Percentiles rank a stretch among this genome's conserved stretches.
phyloP scores from a whole-genome alignment of 2,797 vertebrate genomes.

The Cuculus canorus region DNA sequence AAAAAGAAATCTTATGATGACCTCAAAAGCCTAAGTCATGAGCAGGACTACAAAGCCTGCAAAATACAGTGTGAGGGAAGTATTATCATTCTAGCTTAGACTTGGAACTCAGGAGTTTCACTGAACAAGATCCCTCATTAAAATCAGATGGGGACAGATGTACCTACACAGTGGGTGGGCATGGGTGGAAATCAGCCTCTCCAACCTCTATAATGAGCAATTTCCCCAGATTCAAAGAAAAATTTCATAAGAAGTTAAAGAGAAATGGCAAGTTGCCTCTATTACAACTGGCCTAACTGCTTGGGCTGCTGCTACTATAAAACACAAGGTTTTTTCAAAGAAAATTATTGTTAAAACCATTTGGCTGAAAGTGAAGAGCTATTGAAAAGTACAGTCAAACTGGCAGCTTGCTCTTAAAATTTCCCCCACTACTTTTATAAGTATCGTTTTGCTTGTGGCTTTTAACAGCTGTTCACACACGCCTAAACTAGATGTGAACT shows the following conservation, averaged over 20 bases:
- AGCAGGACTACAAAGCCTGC: neutral
- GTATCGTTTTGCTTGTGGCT: slow-evolving; percentile 65
- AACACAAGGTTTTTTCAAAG: slow-evolving; percentile 6
- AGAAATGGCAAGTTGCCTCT: slow-evolving; percentile 49
- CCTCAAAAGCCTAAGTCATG: neutral
- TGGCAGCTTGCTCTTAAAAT: slow-evolving; percentile 66
- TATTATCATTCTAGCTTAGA: neutral
- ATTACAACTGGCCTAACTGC: slow-evolving; percentile 29
- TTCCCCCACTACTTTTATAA: slow-evolving; percentile 54
- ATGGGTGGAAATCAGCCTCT: neutral
- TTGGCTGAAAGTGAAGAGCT: slow-evolving; percentile 51
- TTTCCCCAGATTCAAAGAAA: slow-evolving; percentile 65
- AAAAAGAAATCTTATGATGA: neutral
- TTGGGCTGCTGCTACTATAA: slow-evolving; percentile 48
- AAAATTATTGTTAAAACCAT: slow-evolving; percentile 65
- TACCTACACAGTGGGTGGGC: slow-evolving; percentile 33
- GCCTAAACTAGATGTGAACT: slow-evolving; percentile 63
- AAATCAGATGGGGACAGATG: slow-evolving; percentile 36
- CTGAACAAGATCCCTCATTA: slow-evolving; percentile 1
- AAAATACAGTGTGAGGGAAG: neutral
- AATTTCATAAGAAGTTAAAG: slow-evolving; percentile 63
- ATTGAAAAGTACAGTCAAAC: slow-evolving; percentile 53
- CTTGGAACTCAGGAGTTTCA: neutral
- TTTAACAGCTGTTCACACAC: slow-evolving; percentile 72
- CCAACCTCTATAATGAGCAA: slow-evolving; percentile 51